A percentile compares a stretch with the other conserved stretches of the same genome.
Evolutionary conservation across 2,888 invertebrate species (phyloP).

Genomic region (Lasioglossum calceatum): DNA sequence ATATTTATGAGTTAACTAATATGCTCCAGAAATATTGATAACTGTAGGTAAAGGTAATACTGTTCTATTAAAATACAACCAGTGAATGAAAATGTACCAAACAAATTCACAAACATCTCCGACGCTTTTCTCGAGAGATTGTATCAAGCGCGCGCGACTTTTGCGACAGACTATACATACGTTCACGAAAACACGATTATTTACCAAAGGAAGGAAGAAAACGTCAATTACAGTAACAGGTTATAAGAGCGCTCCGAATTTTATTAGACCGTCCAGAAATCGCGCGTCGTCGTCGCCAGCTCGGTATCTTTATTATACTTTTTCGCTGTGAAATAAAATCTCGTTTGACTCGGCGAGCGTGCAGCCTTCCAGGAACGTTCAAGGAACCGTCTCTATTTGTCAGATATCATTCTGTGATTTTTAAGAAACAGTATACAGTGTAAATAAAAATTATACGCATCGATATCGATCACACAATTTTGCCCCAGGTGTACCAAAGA

Average conservation of each 20-base stretch:
- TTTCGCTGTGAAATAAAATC: background rate
- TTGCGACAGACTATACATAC: background rate
- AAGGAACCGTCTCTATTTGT: background rate
- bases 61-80: no score
- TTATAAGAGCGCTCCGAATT: background rate
- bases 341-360: background rate
- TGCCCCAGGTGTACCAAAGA: no score
- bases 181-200: no score
- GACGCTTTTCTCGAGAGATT: background rate
- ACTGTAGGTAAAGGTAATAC: background rate
- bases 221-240: background rate
- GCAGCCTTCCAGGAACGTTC: background rate
- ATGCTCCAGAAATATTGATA: background rate
- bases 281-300: background rate
- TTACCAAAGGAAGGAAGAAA: background rate
- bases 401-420: background rate
- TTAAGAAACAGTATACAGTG: no score
- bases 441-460: no score
- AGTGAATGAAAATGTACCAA: no score
- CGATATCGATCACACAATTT: no score
- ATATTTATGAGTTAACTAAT: no score
- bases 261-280: background rate
- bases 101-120: no score
- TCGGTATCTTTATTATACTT: background rate
- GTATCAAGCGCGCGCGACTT: background rate